Evolutionary conservation across 2,797 vertebrate genomes (phyloP).

Genomic region (Cercopithecus neglectus): DNA sequence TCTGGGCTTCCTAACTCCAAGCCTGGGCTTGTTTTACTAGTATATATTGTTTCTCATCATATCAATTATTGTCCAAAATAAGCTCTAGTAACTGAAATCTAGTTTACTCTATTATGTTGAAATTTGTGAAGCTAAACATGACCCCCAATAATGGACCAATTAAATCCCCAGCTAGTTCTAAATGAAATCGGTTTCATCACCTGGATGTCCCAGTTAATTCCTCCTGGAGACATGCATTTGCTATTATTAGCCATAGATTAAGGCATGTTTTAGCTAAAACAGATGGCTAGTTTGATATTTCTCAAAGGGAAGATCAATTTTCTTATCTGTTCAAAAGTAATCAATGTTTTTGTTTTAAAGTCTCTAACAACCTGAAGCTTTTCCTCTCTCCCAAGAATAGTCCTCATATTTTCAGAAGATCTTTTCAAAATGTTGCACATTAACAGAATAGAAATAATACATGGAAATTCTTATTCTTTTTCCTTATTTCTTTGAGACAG

Average conservation of each 20-base stretch:
- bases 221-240: background rate
- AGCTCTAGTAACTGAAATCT: background rate
- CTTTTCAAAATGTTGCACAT: background rate
- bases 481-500: too few species aligned
- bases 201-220: background rate
- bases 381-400: background rate
- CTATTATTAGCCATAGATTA: background rate
- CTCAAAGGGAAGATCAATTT: background rate
- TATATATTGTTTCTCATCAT: background rate
- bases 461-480: background rate
- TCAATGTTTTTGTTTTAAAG: background rate
- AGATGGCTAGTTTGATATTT: background rate
- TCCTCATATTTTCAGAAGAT: conserved; percentile 5
- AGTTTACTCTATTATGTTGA: background rate
- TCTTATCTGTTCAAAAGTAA: background rate
- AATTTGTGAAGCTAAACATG: background rate
- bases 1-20: background rate
- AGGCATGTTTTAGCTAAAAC: background rate
- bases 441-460: background rate
- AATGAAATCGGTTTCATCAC: background rate
- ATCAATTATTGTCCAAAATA: background rate
- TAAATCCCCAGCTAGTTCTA: background rate
- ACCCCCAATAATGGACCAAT: background rate
- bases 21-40: background rate
- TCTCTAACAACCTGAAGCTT: background rate